Evolutionary conservation across 1,140 invertebrate species (phyloP).

Genomic region (Gonioctena quinquepunctata): DNA sequence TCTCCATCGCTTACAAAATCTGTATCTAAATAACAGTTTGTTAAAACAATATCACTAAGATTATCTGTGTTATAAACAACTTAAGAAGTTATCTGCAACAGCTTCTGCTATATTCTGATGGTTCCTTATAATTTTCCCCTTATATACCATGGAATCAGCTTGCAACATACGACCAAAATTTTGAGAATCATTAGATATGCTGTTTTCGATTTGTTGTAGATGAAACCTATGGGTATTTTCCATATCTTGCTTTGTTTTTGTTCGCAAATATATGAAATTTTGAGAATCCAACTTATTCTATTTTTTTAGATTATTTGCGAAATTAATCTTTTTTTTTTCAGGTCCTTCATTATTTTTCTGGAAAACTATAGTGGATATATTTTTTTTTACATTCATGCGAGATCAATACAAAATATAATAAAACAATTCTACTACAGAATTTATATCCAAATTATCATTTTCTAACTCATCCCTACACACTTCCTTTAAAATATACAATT

Average conservation of each 20-base stretch:
- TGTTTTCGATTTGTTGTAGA: neutral
- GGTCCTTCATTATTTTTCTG: neutral
- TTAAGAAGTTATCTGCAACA: slow-evolving; percentile 1
- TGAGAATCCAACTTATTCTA: neutral
- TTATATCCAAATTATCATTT: too few species aligned
- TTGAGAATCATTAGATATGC: neutral
- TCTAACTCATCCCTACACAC: too few species aligned
- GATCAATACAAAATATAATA: too few species aligned
- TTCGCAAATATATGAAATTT: neutral
- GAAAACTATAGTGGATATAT: neutral
- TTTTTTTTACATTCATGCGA: neutral
- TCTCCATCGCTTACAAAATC: neutral
- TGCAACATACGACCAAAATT: slow-evolving; percentile 2
- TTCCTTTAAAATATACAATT: too few species aligned
- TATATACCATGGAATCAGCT: neutral
- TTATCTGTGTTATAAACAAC: neutral
- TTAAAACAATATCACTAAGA: neutral
- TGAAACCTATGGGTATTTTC: slow-evolving; percentile 3
- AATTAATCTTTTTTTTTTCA: neutral
- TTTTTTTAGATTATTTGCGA: neutral
- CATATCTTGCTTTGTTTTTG: slow-evolving; percentile 9
- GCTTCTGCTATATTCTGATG: neutral
- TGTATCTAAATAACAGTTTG: slow-evolving; percentile 9
- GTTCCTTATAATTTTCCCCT: neutral
- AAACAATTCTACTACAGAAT: too few species aligned